Evolutionary conservation across 92 coral and sea anemone genomes (phyloP).

Genomic region (Micromussa lordhowensis): DNA sequence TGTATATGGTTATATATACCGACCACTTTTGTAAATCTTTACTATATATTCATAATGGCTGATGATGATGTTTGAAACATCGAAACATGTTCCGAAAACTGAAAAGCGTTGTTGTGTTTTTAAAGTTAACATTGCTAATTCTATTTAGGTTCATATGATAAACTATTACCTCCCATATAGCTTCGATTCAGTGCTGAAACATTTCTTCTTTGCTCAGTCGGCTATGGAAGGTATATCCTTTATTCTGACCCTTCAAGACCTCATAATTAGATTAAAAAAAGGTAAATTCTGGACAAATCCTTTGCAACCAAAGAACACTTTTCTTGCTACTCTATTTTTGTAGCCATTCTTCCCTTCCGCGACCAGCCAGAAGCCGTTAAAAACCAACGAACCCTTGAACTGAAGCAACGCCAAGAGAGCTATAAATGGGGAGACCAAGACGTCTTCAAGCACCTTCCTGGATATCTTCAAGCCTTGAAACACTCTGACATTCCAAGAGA

Average conservation of each 20-base stretch:
- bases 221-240: neutral
- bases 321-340: neutral
- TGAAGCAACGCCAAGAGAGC: conserved; percentile 48
- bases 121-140: too few relatives aligned
- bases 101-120: too few relatives aligned
- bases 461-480: conserved; percentile 54
- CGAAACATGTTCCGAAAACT: too few relatives aligned
- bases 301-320: neutral
- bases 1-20: too few relatives aligned
- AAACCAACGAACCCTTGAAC: conserved; percentile 57
- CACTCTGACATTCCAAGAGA: conserved; percentile 72
- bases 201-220: neutral
- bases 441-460: conserved; percentile 50
- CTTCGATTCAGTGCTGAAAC: too few relatives aligned
- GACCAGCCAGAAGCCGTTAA: conserved; percentile 37
- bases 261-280: neutral
- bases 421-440: conserved; percentile 64
- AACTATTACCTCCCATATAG: too few relatives aligned
- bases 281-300: neutral
- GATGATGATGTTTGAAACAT: too few relatives aligned
- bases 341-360: conserved; percentile 44
- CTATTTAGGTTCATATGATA: too few relatives aligned
- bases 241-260: neutral
- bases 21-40: too few relatives aligned
- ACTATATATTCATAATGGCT: too few relatives aligned